phyloP scores from a whole-genome alignment of 2,797 vertebrate species.

The Gobionotothen gibberifrons region DNA sequence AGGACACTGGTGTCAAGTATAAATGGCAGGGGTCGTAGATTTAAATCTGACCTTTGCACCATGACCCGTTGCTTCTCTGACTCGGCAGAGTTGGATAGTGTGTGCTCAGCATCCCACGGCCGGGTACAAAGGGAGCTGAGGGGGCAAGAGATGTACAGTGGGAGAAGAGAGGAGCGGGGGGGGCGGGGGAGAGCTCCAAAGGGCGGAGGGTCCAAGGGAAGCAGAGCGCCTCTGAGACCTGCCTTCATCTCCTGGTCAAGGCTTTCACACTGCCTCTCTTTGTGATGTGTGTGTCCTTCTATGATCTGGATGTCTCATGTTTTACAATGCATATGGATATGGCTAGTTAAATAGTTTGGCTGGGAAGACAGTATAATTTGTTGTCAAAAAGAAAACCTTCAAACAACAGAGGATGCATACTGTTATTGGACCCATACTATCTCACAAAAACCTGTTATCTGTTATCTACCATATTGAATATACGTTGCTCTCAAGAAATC shows the following conservation, averaged over 20 bases:
- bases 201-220: constrained; percentile 55
- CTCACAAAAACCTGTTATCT: constrained; percentile 7
- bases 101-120: constrained; percentile 66
- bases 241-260: constrained; percentile 48
- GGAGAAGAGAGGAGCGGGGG: constrained; percentile 14
- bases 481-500: constrained; percentile 4
- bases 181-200: constrained; percentile 30
- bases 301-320: constrained; percentile 50
- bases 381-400: constrained; percentile 19
- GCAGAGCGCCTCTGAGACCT: constrained; percentile 40
- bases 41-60: constrained; percentile 61
- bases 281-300: constrained; percentile 35
- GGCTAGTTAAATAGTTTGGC: constrained; percentile 24
- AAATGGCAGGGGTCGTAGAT: constrained; percentile 55
- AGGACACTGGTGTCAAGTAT: constrained; percentile 50
- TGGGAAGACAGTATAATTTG: constrained; percentile 19
- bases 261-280: constrained; percentile 25
- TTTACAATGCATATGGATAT: constrained; percentile 25
- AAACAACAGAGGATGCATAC: constrained; percentile 1
- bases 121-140: constrained; percentile 30
- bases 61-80: constrained; percentile 58
- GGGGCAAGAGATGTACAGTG: constrained; percentile 15
- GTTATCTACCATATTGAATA: neutral
- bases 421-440: neutral
- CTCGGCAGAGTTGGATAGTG: constrained; percentile 65